These are phyloP conservation scores for Motacilla tschutschensis DNA, from an alignment of 2,113 vertebrate species.

Conservation along the genomic window DNA sequence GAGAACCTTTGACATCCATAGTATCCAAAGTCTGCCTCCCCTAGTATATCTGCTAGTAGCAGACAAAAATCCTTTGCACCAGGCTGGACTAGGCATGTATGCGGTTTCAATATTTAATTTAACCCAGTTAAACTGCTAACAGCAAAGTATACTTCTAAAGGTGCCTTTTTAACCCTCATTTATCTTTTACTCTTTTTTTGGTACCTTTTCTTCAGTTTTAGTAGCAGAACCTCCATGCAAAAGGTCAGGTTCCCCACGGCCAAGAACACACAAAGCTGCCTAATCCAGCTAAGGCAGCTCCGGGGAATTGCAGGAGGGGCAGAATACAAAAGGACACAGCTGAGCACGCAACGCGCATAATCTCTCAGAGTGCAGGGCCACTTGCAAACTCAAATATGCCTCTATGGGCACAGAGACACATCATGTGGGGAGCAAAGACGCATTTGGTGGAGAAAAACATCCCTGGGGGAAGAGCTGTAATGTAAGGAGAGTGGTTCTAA, in stretches of 20 bases:
- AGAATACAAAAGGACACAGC: conserved; percentile 23
- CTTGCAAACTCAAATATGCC: background rate
- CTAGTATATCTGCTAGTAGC: background rate
- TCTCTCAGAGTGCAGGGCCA: background rate
- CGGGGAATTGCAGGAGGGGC: background rate
- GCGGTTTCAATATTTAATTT: background rate
- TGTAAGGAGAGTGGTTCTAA: background rate
- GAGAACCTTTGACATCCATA: fast-evolving
- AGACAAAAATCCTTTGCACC: background rate
- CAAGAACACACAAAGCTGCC: background rate
- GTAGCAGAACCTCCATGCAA: background rate
- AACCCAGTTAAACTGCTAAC: background rate
- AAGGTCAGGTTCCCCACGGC: background rate
- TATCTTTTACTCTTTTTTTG: background rate
- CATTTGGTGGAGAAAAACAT: background rate
- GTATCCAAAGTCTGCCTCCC: background rate
- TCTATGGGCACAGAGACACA: fast-evolving
- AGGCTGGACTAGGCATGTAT: background rate
- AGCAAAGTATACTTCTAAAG: background rate
- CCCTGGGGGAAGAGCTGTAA: background rate
- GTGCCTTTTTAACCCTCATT: background rate
- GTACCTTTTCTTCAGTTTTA: background rate
- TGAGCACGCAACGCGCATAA: background rate
- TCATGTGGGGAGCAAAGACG: background rate
- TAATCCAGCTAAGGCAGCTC: conserved; percentile 14